Base-by-base conservation (phyloP, 1,140 invertebrate genomes). In the Sinonovacula constricta region DNA sequence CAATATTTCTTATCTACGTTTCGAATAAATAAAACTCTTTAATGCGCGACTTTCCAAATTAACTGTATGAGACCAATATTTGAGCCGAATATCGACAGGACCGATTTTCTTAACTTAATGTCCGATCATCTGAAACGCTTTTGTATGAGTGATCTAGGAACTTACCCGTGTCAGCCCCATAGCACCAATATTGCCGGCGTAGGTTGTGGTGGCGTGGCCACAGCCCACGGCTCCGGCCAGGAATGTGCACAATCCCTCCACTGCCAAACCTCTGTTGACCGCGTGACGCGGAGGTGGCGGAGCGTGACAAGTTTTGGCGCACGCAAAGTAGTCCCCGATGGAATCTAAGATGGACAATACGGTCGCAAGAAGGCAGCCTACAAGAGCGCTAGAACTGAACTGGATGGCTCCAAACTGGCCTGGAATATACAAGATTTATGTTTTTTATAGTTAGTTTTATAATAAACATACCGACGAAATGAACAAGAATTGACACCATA, bases 191-290 rank as follows among this genome's bases (percentile, higher is more conserved):
- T 97, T 97, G 90, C 96, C 95, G 36, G 88, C 88, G 84, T 96
- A 97, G 0, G 95, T 96, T 80, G 96, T 96, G 4, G 95, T 96
- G 4, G 95, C 96, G 84, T 96, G 96, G 14, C 95, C 84, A 93
- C 88, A 94, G 5, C 95, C 96, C 93, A 95, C 95, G 0, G 96
- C 90, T 0, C 95, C 96, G 0, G 95, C 94, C 4, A 97, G 87
- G 5, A 96, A 90, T 0, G 95, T 96, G 10, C 96, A 96, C 12
- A 97, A 80, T 0, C 96, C 96, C 91, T 97, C 96, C 0, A 95
- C 94, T 7, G 93, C 95, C 31, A 97, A 95, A 12, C 87, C 87
- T 18, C 86, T 53, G 60, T 87, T 87, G 7, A 86, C 79, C 14
- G 86, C 86, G 22, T 79, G 85, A 12, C 34, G 60, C 26, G 86